phyloP scores from a whole-genome alignment of 1,140 invertebrate genomes.

The Drosophila varians region DNA sequence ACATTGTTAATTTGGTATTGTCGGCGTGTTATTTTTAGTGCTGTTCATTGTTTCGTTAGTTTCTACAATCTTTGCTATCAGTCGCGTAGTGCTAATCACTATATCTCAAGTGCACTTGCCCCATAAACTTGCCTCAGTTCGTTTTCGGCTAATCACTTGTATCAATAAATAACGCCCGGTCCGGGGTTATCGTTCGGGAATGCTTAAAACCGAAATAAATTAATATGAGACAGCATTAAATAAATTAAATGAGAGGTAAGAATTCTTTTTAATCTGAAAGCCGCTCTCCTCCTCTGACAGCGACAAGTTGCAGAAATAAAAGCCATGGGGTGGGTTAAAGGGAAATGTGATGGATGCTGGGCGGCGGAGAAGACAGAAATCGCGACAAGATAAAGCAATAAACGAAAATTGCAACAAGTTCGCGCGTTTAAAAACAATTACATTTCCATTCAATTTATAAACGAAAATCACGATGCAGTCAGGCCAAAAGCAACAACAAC shows the following conservation, averaged over 20 bases:
- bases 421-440: conserved; percentile 67
- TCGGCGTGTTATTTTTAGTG: conserved; percentile 23
- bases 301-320: not conserved
- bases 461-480: conserved; percentile 55
- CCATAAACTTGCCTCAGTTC: conserved; percentile 11
- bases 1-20: conserved; percentile 36
- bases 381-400: conserved; percentile 73
- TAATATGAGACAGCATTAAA: conserved; percentile 23
- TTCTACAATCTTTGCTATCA: conserved; percentile 25
- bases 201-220: conserved; percentile 46
- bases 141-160: conserved; percentile 38
- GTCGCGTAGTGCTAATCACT: conserved; percentile 44
- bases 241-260: conserved; percentile 28
- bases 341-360: not conserved
- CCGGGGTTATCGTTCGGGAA: conserved; percentile 28
- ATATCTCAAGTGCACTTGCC: conserved; percentile 31
- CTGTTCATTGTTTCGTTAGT: conserved; percentile 6
- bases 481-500: conserved; percentile 13
- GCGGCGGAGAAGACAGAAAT: conserved; percentile 18
- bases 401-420: conserved; percentile 80
- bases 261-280: conserved; percentile 10
- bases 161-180: conserved; percentile 58
- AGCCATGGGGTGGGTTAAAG: not conserved
- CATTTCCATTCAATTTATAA: conserved; percentile 73
- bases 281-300: not conserved